Percentiles rank a stretch among this genome's conserved stretches.
Evolutionary conservation across 2,888 invertebrate species (phyloP).

Genomic region (Melipona bicolor): DNA sequence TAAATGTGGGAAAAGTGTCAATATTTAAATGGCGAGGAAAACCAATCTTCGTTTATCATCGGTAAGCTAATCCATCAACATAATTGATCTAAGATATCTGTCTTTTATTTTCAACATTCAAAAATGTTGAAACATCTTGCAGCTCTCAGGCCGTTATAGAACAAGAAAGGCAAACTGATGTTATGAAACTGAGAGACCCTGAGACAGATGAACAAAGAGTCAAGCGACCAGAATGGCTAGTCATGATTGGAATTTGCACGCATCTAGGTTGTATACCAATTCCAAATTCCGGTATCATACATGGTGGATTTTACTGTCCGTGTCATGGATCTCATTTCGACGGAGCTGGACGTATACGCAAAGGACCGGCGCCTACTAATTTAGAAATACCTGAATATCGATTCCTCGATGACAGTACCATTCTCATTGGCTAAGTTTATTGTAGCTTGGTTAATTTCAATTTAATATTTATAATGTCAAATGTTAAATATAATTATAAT

Average conservation of each 20-base stretch:
- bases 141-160: conserved; percentile 89
- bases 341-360: conserved; percentile 89
- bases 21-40: conserved; percentile 93
- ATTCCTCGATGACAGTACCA: conserved; percentile 85
- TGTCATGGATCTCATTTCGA: conserved; percentile 95
- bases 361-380: conserved; percentile 91
- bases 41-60: conserved; percentile 91
- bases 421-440: conserved; percentile 86
- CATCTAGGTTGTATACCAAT: conserved; percentile 94
- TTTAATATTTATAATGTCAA: too few species aligned
- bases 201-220: conserved; percentile 88
- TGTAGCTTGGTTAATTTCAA: not conserved
- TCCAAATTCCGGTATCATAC: conserved; percentile 88
- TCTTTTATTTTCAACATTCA: not conserved
- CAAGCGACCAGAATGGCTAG: conserved; percentile 90
- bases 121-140: not conserved
- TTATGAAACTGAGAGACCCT: conserved; percentile 89
- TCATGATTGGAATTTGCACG: conserved; percentile 92
- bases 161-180: conserved; percentile 86
- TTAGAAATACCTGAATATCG: conserved; percentile 88
- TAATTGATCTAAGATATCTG: not conserved
- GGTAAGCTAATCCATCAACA: conserved; percentile 78
- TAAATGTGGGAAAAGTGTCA: conserved; percentile 88
- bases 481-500: too few species aligned
- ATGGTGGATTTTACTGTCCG: conserved; percentile 92